These are phyloP conservation scores for Hypomecis atomaria DNA, from an alignment of 2,888 invertebrate genomes.

Conservation along the genomic window DNA sequence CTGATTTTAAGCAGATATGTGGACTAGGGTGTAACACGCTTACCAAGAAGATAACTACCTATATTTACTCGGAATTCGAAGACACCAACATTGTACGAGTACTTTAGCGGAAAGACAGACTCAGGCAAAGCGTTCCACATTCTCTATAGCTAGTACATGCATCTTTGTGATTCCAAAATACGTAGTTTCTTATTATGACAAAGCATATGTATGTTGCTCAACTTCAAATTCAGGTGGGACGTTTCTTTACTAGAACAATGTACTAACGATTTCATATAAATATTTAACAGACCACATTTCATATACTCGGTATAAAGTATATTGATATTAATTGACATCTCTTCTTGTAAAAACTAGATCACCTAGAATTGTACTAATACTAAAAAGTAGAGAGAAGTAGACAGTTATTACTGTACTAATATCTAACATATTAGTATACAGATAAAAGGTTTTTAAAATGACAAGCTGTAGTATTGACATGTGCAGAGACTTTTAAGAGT, in stretches of 20 bases:
- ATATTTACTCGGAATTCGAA: too few relatives aligned
- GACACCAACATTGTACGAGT: too few relatives aligned
- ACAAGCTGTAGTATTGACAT: too few relatives aligned
- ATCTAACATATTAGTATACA: background rate
- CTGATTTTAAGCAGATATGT: too few relatives aligned
- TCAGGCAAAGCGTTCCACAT: too few relatives aligned
- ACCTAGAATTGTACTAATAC: constrained; percentile 6
- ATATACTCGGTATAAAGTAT: constrained; percentile 31
- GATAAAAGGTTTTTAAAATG: too few relatives aligned
- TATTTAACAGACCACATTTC: constrained; percentile 38
- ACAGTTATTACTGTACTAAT: constrained; percentile 14
- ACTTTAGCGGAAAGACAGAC: too few relatives aligned
- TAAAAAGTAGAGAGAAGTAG: constrained; percentile 10
- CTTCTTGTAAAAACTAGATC: constrained; percentile 36
- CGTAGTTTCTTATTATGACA: constrained; percentile 2
- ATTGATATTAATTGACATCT: constrained; percentile 42
- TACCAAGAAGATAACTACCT: too few relatives aligned
- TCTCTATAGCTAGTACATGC: background rate
- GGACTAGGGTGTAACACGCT: too few relatives aligned
- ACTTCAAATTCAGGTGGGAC: constrained; percentile 17
- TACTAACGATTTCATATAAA: constrained; percentile 38
- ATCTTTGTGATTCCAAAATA: background rate
- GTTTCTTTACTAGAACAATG: constrained; percentile 23
- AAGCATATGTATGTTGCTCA: constrained; percentile 1
- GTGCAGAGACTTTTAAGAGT: too few relatives aligned